Evolutionary conservation across 2,113 vertebrate species (phyloP), one percentile per base, ranked within the genome.

Genomic region (Erinaceus europaeus): DNA sequence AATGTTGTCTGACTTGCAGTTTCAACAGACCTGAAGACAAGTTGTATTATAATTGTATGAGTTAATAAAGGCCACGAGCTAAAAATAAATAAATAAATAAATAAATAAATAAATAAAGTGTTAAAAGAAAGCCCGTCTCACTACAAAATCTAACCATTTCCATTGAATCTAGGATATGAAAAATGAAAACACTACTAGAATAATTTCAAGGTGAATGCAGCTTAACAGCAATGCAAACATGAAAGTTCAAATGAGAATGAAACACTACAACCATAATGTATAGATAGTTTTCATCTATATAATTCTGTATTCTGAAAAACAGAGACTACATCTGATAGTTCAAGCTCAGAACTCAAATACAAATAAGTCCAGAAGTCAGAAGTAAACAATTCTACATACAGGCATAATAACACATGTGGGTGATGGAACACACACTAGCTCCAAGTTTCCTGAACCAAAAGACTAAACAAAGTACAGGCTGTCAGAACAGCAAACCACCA

Each of bases 131-230:
- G n/a, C n/a, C n/a, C n/a, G n/a, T n/a, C n/a, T n/a, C n/a, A n/a
- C n/a, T n/a, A 75, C 55, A 67, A 73, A 46, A 20, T 61, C 55
- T 69, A 84, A 81, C 12, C 29, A 32, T 10, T 76, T 53, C 27
- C 29, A 74, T n/a, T 40, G 81, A 89, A 69, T 40, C 52, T n/a
- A 69, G 64, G n/a, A 53, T 52, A 42, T 15, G 23, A 74, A 38
- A 81, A 50, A 81, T 71, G 23, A 57, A 76, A 76, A 62, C 36
- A 65, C 6, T 21, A 40, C 29, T 50, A 61, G n/a, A 77, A 76
- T 68, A 27, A 61, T 91, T 77, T 89, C 57, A 53, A 87, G 17
- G 42, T 52, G 57, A 53, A 73, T 85, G 69, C n/a, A 88, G 67
- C 64, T 64, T 62, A 67, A 44, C 6, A 88, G 62, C 69, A 88